These are phyloP conservation scores for Exaiptasia diaphana DNA, from an alignment of 64 coral and sea anemone species.

Conservation along the genomic window DNA sequence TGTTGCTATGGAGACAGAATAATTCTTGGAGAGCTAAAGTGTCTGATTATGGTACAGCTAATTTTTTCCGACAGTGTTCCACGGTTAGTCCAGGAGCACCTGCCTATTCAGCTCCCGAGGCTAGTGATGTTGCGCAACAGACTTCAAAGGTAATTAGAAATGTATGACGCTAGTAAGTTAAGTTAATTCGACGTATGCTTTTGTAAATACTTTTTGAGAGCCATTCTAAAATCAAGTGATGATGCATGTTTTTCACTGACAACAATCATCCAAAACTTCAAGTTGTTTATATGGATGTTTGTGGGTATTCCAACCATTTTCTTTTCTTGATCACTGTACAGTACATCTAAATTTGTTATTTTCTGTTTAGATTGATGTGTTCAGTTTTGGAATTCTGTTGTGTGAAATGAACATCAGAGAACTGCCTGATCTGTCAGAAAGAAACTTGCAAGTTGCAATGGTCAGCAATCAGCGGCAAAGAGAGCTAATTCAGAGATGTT, in stretches of 20 bases:
- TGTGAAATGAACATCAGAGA: constrained; percentile 43
- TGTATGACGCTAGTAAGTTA: too few species aligned
- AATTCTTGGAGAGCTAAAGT: constrained; percentile 34
- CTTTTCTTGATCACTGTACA: too few species aligned
- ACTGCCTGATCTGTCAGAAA: constrained; percentile 2
- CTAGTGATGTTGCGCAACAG: too few species aligned
- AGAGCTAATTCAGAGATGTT: background rate
- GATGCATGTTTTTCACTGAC: too few species aligned
- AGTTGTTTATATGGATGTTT: too few species aligned
- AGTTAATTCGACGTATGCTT: too few species aligned
- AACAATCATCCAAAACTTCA: too few species aligned
- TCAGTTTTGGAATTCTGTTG: constrained; percentile 41
- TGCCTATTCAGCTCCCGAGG: constrained; percentile 36
- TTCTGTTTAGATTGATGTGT: constrained; percentile 18
- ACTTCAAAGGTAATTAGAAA: too few species aligned
- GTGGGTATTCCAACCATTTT: too few species aligned
- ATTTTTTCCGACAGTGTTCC: constrained; percentile 2
- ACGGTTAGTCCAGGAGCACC: constrained; percentile 19
- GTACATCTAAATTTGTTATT: too few species aligned
- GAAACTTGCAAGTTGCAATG: constrained; percentile 1
- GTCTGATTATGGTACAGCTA: constrained; percentile 52
- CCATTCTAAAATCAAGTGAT: too few species aligned
- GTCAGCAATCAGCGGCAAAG: background rate
- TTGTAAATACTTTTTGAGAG: too few species aligned
- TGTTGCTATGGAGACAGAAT: constrained; percentile 25